Evolutionary conservation across 2,888 invertebrate species (phyloP), one percentile per base, ranked within the genome.

Genomic region (Nephrotoma flavescens): DNA sequence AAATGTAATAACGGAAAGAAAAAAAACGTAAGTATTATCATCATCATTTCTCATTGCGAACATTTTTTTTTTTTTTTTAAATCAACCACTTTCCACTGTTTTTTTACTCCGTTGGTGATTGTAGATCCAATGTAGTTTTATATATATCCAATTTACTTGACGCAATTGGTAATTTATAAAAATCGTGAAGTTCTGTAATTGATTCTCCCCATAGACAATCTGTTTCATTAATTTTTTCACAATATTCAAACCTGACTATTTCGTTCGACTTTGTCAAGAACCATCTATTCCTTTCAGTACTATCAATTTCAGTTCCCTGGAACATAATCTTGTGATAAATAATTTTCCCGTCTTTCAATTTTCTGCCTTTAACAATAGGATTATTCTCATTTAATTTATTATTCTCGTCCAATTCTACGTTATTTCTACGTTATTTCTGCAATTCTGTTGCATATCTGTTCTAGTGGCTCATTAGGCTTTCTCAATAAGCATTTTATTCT

Each of bases 401-500:
- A n/a, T n/a, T n/a, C n/a, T n/a, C n/a, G n/a, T n/a, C n/a, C n/a
- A n/a, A n/a, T n/a, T n/a, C n/a, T n/a, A n/a, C n/a, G n/a, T n/a
- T n/a, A n/a, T n/a, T n/a, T n/a, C n/a, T n/a, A n/a, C n/a, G n/a
- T n/a, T n/a, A n/a, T n/a, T n/a, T n/a, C n/a, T n/a, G n/a, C n/a
- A n/a, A n/a, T n/a, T n/a, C n/a, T n/a, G n/a, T n/a, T n/a, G n/a
- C n/a, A n/a, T n/a, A n/a, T n/a, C n/a, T n/a, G n/a, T 42, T 42
- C 44, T 86, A 83, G 42, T 42, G 42, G 42, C 6, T 42, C 5
- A 42, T 42, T 42, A 4, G 42, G 42, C 6, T 42, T 42, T 42
- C 88, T 88, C 5, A 86, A 19, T 86, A 88, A 86, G 87, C 87
- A 86, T 87, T 88, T 89, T 42, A 89, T 86, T 45, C 86, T 52